A percentile compares a stretch with the other conserved stretches of the same genome.
phyloP scores from a whole-genome alignment of 2,888 invertebrate genomes.

The Drosophila robusta region DNA sequence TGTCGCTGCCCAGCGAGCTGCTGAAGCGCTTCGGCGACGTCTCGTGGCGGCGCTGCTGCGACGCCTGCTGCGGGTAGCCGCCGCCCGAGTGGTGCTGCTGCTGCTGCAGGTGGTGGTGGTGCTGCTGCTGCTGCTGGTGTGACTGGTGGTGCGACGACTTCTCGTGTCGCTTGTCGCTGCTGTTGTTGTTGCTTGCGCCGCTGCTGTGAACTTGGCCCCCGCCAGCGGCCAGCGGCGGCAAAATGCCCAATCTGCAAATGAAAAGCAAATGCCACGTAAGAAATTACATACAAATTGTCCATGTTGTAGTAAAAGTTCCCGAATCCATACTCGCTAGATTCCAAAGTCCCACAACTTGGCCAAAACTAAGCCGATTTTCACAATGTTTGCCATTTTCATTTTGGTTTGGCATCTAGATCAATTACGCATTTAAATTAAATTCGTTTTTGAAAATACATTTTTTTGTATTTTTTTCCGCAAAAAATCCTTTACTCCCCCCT shows the following conservation, averaged over 20 bases:
- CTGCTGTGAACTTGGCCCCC: conserved; percentile 82
- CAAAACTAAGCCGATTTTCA: too few species aligned
- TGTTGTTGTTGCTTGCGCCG: conserved; percentile 26
- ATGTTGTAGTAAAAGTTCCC: too few species aligned
- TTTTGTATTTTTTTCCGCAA: too few species aligned
- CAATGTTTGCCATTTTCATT: too few species aligned
- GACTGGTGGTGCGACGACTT: conserved; percentile 88
- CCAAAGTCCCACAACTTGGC: too few species aligned
- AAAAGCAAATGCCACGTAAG: neutral
- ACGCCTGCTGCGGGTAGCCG: conserved; percentile 42
- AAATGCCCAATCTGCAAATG: conserved; percentile 77
- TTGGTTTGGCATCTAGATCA: too few species aligned
- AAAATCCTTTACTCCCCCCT: too few species aligned
- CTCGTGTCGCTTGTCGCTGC: conserved; percentile 79
- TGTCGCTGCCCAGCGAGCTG: conserved; percentile 91
- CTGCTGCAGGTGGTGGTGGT: conserved; percentile 30
- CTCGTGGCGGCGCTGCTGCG: conserved; percentile 77
- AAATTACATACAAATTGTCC: too few species aligned
- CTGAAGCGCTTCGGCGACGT: conserved; percentile 87
- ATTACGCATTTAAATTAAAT: too few species aligned
- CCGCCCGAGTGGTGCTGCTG: conserved; percentile 45
- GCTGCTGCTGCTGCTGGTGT: conserved; percentile 82
- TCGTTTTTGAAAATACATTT: too few species aligned
- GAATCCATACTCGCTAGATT: too few species aligned
- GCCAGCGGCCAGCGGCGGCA: conserved; percentile 84